Conservation (phyloP, 2,888 invertebrate genomes). For the Ariolimax columbianus region DNA sequence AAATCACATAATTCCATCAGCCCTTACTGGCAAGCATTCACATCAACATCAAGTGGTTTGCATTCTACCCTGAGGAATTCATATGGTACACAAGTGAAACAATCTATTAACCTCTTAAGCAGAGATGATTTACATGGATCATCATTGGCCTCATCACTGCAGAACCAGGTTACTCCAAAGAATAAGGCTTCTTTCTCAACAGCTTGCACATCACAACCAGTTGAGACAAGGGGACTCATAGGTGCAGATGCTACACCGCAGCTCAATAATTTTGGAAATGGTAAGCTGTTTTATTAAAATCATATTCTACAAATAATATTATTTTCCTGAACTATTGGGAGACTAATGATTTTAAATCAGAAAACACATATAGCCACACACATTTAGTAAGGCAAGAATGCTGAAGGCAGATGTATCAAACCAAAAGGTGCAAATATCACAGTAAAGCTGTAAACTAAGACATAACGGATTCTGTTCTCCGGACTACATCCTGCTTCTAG, state of each 20-base stretch:
- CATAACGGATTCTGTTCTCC: too few species aligned
- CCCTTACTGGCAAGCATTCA: slow-evolving; percentile 14
- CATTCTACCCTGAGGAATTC: not conserved
- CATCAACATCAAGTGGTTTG: not conserved
- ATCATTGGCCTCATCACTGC: not conserved
- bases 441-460: too few species aligned
- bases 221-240: not conserved
- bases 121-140: not conserved
- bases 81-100: not conserved
- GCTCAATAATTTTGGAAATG: not conserved
- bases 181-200: not conserved
- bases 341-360: too few species aligned
- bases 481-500: too few species aligned
- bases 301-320: not conserved
- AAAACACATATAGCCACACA: too few species aligned
- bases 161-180: not conserved
- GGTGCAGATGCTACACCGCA: not conserved
- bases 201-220: not conserved
- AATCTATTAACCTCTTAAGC: not conserved
- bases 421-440: too few species aligned
- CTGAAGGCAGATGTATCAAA: too few species aligned
- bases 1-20: not conserved
- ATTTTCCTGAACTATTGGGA: not conserved
- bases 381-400: too few species aligned
- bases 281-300: slow-evolving; percentile 7